Evolutionary conservation across 2,888 invertebrate genomes (phyloP), one percentile per base, ranked within the genome.

Genomic region (Creontiades dilutus): DNA sequence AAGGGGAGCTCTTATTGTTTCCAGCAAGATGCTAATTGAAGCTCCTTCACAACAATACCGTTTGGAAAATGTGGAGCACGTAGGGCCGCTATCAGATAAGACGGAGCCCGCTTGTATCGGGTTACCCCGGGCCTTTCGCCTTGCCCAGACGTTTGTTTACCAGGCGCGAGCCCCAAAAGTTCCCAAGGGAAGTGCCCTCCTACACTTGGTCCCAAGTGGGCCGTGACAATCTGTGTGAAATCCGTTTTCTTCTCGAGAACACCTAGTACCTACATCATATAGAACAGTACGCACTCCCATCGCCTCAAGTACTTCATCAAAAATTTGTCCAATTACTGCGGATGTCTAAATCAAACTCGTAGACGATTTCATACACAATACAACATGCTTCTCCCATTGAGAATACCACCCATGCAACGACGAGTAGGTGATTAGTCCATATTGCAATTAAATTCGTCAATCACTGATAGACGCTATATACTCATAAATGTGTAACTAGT

Each of bases 131-230:
- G 85, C 85, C 85, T 61, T 55, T 84, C 23, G 84, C 48, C 48
- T 14, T n/a, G 37, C 37, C 37, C 37, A 82, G 82, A 85, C 61
- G 85, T 61, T 61, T 85, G 85, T 85, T 85, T 85, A 85, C 85
- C 85, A 61, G 61, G 85, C 85, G 46, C 85, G 61, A 37, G 84
- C 57, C 37, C 84, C 46, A 28, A 88, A 88, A 78, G 88, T 88
- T 88, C 88, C 88, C 88, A 88, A 88, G 88, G 88, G 88, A 88
- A 88, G 88, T 55, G 55, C 88, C 88, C 88, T 76, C 88, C 88
- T 88, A 78, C 88, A 61, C 76, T 23, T 27, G 55, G 88, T 88
- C 88, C 55, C 88, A 78, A 78, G 80, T 80, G 52, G 82, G 52
- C 86, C 86, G 86, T 86, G 86, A 86, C 86, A 75, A 19, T 28